Evolutionary conservation across 2,888 invertebrate species (phyloP).

Genomic region (Cephus nigrinus): DNA sequence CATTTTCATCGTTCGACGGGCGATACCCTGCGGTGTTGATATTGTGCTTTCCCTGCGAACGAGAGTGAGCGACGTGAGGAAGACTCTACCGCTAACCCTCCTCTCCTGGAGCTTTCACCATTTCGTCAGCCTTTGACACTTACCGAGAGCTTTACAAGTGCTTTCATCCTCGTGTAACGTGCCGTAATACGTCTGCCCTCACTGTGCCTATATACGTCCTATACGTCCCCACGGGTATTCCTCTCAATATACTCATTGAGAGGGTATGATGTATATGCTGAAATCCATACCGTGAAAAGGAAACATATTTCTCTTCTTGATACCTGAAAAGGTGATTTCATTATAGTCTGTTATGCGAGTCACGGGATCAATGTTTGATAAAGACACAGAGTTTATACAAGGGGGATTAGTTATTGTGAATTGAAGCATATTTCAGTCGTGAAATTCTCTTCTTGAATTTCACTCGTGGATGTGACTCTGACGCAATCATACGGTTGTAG

Average conservation of each 20-base stretch:
- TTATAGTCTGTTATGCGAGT: background rate
- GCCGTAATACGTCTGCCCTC: background rate
- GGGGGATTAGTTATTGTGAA: background rate
- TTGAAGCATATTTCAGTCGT: background rate
- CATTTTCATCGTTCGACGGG: background rate
- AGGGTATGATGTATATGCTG: too few species aligned
- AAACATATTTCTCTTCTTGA: background rate
- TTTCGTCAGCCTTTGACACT: conserved; percentile 8
- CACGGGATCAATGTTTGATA: background rate
- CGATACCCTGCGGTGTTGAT: background rate
- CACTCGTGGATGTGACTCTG: background rate
- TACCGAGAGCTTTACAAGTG: background rate
- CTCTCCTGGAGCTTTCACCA: background rate
- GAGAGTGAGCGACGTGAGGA: background rate
- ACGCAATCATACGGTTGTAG: background rate
- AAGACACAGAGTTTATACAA: background rate
- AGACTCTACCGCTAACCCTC: background rate
- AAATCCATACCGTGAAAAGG: too few species aligned
- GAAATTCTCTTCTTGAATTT: background rate
- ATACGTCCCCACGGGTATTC: background rate
- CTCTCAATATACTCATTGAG: background rate
- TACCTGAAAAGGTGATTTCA: background rate
- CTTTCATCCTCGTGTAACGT: background rate
- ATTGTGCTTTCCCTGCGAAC: conserved; percentile 1
- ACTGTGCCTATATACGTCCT: background rate